Conservation (phyloP, 30 jellyfish, hydroid and myxozoan species). For the Hydractinia echinata region DNA sequence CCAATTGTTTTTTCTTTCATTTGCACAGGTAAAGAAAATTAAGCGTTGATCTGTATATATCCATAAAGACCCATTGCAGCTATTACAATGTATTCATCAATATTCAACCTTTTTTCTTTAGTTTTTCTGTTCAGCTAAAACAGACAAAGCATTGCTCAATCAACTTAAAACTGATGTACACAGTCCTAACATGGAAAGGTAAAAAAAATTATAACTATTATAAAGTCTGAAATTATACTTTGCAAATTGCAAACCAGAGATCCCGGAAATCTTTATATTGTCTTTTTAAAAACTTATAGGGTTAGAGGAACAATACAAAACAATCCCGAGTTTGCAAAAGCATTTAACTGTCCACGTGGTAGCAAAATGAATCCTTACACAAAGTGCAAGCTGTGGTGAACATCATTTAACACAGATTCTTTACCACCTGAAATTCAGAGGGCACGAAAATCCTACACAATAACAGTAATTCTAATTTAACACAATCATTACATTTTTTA, state of each 20-base stretch:
- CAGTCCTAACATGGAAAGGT: slow-evolving; percentile 86
- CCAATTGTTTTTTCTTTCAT: slow-evolving; percentile 58
- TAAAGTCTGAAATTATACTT: too few relatives aligned
- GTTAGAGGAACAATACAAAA: slow-evolving; percentile 81
- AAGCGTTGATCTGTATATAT: too few relatives aligned
- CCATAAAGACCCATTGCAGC: too few relatives aligned
- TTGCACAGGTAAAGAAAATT: slow-evolving; percentile 57
- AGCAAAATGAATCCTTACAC: slow-evolving; percentile 50
- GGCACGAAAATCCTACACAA: too few relatives aligned
- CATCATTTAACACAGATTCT: too few relatives aligned
- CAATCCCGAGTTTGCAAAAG: slow-evolving; percentile 71
- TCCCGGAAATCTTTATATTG: too few relatives aligned
- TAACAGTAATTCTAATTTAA: too few relatives aligned
- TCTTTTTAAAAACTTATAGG: slow-evolving; percentile 17
- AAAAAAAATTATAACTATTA: not conserved
- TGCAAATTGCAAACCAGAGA: too few relatives aligned
- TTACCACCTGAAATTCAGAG: too few relatives aligned
- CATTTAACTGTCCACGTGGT: slow-evolving; percentile 72
- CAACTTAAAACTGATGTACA: slow-evolving; percentile 70
- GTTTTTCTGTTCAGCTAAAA: slow-evolving; percentile 80
- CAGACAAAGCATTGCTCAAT: slow-evolving; percentile 33
- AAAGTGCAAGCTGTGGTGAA: slow-evolving; percentile 70
- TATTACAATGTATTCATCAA: not conserved
- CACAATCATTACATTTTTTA: too few relatives aligned
- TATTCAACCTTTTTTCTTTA: not conserved